Percentiles rank a stretch among this genome's conserved stretches.
phyloP scores from a whole-genome alignment of 2,113 vertebrate species.

The Girardinichthys multiradiatus region DNA sequence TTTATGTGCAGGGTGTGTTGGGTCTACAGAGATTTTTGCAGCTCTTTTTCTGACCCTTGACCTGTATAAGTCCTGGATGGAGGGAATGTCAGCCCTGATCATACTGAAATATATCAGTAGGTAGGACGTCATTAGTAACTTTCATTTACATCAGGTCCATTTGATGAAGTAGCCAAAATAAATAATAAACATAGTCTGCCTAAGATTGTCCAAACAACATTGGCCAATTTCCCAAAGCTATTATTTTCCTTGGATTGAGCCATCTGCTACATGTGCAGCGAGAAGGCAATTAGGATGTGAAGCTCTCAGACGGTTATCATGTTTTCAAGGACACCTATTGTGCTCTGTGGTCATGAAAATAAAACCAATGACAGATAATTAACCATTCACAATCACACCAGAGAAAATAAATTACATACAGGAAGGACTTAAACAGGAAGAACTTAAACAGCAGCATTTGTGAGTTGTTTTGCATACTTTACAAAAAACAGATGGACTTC shows the following conservation, averaged over 20 bases:
- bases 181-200: too few species aligned
- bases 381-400: background rate
- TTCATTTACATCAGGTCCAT: too few species aligned
- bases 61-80: too few species aligned
- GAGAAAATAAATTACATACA: constrained; percentile 7
- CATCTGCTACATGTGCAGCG: rapidly evolving
- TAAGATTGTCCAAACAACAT: too few species aligned
- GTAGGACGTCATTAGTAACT: too few species aligned
- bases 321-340: constrained; percentile 1
- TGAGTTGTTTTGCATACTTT: constrained; percentile 19
- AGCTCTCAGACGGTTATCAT: background rate
- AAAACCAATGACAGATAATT: constrained; percentile 33
- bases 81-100: too few species aligned
- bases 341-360: constrained; percentile 8
- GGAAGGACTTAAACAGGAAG: background rate
- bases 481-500: constrained; percentile 7
- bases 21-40: too few species aligned
- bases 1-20: too few species aligned
- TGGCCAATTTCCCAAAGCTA: too few species aligned
- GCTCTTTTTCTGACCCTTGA: too few species aligned
- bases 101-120: too few species aligned
- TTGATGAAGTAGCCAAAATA: too few species aligned
- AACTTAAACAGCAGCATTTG: constrained; percentile 9
- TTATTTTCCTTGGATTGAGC: background rate
- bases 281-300: constrained; percentile 5